A percentile compares a stretch with the other conserved stretches of the same genome.
phyloP scores from a whole-genome alignment of 2,797 vertebrate genomes.

The Pseudochaenichthys georgianus region DNA sequence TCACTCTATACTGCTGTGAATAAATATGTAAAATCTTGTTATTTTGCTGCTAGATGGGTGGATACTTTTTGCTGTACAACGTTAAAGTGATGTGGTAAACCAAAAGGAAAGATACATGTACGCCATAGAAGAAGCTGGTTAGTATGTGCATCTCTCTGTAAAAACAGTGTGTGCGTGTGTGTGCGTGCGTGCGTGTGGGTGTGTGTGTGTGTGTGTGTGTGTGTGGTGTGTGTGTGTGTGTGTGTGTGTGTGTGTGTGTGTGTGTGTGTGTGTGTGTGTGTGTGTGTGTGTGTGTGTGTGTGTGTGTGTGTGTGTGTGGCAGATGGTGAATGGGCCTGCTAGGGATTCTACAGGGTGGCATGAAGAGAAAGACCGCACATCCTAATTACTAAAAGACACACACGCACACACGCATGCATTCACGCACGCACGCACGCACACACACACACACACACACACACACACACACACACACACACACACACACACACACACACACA shows the following conservation, averaged over 20 bases:
- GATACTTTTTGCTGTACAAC: background rate
- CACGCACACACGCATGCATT: constrained; percentile 6
- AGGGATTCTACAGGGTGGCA: constrained; percentile 63
- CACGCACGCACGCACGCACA: too few relatives aligned
- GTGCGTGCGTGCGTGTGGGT: background rate
- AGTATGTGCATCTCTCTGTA: constrained; percentile 19
- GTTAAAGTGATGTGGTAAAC: background rate
- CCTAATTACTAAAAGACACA: constrained; percentile 69
- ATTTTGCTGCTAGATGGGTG: constrained; percentile 8
- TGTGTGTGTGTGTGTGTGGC: constrained; percentile 40
- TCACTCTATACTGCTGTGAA: background rate
- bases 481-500: background rate
- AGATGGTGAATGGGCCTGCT: constrained; percentile 78
- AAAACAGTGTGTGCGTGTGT: constrained; percentile 13
- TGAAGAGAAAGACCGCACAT: constrained; percentile 49
- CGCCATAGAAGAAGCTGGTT: constrained; percentile 16
- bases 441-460: too few relatives aligned
- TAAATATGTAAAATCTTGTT: constrained; percentile 6
- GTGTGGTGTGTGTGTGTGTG: too few relatives aligned
- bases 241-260: too few relatives aligned
- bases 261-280: constrained; percentile 23
- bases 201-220: too few relatives aligned
- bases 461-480: too few relatives aligned
- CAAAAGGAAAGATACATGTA: background rate
- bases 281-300: background rate